Percentiles rank a stretch among this genome's conserved stretches.
These are phyloP conservation scores for Psittacara wagleri DNA, from an alignment of 2,113 vertebrate genomes.

Conservation along the genomic window DNA sequence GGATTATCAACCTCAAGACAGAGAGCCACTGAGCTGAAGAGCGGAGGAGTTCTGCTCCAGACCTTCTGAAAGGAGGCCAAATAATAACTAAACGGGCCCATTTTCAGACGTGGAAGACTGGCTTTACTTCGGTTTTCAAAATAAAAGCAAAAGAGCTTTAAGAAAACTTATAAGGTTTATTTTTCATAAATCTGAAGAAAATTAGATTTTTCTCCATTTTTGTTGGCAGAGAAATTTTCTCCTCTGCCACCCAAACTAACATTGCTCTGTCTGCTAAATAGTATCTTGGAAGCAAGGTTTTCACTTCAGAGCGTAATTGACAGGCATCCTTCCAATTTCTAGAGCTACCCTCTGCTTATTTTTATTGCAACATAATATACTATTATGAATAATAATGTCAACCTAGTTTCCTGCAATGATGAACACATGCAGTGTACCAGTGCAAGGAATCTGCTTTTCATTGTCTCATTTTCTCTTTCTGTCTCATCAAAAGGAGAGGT, in stretches of 20 bases:
- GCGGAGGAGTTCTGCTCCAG: background rate
- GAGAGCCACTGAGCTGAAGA: background rate
- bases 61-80: background rate
- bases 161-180: background rate
- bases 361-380: slow-evolving; percentile 19
- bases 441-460: background rate
- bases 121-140: background rate
- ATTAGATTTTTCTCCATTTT: background rate
- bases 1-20: background rate
- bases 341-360: background rate
- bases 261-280: background rate
- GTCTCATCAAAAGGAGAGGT: background rate
- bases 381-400: slow-evolving; percentile 19
- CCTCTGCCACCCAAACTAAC: background rate
- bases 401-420: background rate
- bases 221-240: background rate
- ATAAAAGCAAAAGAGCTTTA: background rate
- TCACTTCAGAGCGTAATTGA: background rate
- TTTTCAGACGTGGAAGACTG: background rate
- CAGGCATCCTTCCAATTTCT: background rate
- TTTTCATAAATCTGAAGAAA: slow-evolving; percentile 20
- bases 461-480: background rate
- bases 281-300: background rate
- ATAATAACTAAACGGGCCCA: background rate
- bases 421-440: background rate